Base-by-base conservation (phyloP, 2,797 vertebrate genomes). In the Manis javanica region DNA sequence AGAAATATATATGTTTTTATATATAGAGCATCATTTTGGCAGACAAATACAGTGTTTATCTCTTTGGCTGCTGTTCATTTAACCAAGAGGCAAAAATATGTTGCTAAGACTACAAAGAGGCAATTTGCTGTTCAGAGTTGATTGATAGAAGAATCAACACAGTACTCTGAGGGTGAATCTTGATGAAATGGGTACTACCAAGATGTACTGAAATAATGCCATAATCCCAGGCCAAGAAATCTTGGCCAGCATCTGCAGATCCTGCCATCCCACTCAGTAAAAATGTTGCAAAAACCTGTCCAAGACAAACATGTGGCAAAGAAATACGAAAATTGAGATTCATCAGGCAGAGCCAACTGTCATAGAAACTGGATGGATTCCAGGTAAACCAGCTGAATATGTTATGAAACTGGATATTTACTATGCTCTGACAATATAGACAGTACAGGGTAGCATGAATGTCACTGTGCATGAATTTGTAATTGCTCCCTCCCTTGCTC, bases 41-140 rank as follows among this genome's bases (percentile, higher is more conserved):
- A 90, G 42, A 86, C 37, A 87, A 90, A n/a, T 53, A n/a, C 0
- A 83, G 23, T 82, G 34, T 72, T 77, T 74, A 78, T 91, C 3
- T 79, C n/a, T 94, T 95, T 93, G 87, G 37, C 55, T 87, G 14
- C 24, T 95, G 23, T 63, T 96, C 59, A 92, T 71, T 90, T 92
- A 69, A 93, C 59, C 49, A 95, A 84, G 49, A 79, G 78, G n/a
- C 64, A 91, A 95, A 96, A 84, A 94, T 86, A 79, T 64, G 46
- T 64, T 81, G 29, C 57, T 68, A 59, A 79, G 24, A 16, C 42
- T 74, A 88, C 19, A 89, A 55, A 66, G 39, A 88, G 79, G 81
- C 39, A 85, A 66, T 85, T 66, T 92, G 3, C 51, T 79, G 12
- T 66, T 71, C 49, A 57, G 24, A n/a, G 12, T 34, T 89, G 31